Conservation (phyloP, 2,113 vertebrate species). For the Tringa solitaria region DNA sequence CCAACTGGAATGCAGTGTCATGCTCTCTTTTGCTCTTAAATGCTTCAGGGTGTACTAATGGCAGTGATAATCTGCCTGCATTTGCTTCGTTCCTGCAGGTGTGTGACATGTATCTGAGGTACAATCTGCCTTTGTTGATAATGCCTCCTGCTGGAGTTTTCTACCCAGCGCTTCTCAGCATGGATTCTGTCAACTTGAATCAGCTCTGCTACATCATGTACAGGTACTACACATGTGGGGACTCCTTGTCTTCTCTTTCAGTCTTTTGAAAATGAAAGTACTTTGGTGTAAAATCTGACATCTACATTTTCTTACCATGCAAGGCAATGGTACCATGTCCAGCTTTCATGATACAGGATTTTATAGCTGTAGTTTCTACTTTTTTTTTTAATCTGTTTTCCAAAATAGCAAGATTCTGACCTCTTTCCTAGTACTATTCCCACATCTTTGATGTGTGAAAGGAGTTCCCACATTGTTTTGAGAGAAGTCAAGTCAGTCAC, state of each 20-base stretch:
- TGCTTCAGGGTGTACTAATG: not conserved
- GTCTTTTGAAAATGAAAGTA: not conserved
- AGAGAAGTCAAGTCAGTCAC: not conserved
- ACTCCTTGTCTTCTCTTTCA: not conserved
- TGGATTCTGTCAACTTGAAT: conserved; percentile 84
- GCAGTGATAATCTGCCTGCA: not conserved
- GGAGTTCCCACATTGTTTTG: not conserved
- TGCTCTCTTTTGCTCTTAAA: not conserved
- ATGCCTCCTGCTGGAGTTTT: conserved; percentile 88
- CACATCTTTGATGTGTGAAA: not conserved
- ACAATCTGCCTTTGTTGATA: conserved; percentile 84
- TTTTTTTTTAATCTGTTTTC: not conserved
- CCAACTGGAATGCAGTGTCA: not conserved
- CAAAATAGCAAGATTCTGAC: not conserved
- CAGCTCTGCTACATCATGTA: conserved; percentile 89
- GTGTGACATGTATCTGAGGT: conserved; percentile 87
- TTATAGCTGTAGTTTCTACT: not conserved
- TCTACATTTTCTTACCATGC: not conserved
- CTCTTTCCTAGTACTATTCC: not conserved
- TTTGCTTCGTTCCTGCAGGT: conserved; percentile 76
- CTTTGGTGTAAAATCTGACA: not conserved
- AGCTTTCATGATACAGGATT: not conserved
- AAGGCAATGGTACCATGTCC: not conserved
- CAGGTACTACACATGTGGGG: conserved; percentile 75
- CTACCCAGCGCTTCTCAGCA: conserved; percentile 84